Evolutionary conservation across 92 coral and sea anemone species (phyloP).

Genomic region (Bergia sp.): DNA sequence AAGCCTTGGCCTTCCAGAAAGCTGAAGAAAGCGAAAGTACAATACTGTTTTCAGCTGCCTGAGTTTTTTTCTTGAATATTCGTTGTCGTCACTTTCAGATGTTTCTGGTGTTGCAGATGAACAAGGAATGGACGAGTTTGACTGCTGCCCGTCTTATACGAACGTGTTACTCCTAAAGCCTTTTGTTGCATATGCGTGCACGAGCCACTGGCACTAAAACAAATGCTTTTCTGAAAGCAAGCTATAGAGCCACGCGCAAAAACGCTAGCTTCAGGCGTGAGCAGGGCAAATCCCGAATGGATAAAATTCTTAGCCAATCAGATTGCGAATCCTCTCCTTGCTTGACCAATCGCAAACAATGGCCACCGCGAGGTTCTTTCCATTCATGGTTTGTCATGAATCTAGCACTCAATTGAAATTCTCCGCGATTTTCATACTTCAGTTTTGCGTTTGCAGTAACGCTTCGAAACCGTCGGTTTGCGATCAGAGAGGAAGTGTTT

Average conservation of each 20-base stretch:
- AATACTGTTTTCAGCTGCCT: slow-evolving; percentile 5
- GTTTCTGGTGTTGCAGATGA: slow-evolving; percentile 16
- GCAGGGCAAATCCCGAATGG: slow-evolving; percentile 80
- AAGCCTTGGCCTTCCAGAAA: slow-evolving; percentile 12
- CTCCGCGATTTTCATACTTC: not conserved
- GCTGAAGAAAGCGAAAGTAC: slow-evolving; percentile 40
- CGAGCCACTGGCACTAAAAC: slow-evolving; percentile 72
- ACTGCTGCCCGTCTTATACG: slow-evolving; percentile 22
- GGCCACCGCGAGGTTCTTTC: slow-evolving; percentile 38
- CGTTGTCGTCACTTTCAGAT: not conserved
- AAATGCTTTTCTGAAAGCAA: slow-evolving; percentile 82
- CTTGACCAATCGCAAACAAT: slow-evolving; percentile 83
- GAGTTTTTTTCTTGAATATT: not conserved
- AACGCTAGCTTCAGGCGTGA: slow-evolving; percentile 80
- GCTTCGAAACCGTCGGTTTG: not conserved
- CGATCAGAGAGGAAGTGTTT: slow-evolving; percentile 23
- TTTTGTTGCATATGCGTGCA: slow-evolving; percentile 69
- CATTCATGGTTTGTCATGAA: slow-evolving; percentile 33
- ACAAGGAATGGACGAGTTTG: slow-evolving; percentile 22
- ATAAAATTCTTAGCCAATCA: slow-evolving; percentile 85
- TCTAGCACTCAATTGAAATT: not conserved
- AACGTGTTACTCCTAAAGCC: slow-evolving; percentile 33
- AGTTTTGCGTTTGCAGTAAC: not conserved
- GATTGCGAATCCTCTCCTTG: slow-evolving; percentile 50
- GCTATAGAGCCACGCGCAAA: slow-evolving; percentile 94